Base-by-base conservation (phyloP, 2,797 vertebrate genomes). In the Sciurus carolinensis region DNA sequence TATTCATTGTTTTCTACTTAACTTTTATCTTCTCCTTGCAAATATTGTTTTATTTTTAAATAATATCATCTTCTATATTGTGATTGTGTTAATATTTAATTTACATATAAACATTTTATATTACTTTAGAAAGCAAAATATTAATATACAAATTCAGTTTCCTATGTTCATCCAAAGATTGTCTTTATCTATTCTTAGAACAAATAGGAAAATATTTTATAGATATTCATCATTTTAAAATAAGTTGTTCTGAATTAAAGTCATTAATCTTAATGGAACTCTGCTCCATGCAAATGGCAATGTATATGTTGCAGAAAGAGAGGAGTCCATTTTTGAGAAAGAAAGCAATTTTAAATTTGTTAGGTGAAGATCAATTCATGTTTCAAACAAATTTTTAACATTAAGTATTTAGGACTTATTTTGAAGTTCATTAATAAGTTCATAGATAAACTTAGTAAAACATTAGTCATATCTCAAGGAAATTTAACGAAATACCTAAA, bases 1-100 rank as follows among this genome's bases (percentile, higher is more conserved):
- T 69, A 10, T 79, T 90, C 30, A 71, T 82, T 95, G 13, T 88
- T 87, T 91, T 79, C 39, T 69, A 9, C 71, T 94, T 88, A 94
- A 83, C 9, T 42, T 96, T 67, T 54, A 89, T 81, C 10, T 69
- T 88, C 18, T 36, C 24, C 26, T 50, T 52, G 6, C 28, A 62
- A 71, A 87, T 57, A n/a, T 66, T 57, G 3, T 28, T 82, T 79
- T 30, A 76, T 64, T 86, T 94, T 95, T 33, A 84, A 9, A 42
- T 86, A 7, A 33, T 5, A 67, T 71, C 47, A 59, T 83, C 30
- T 62, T 80, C 39, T 77, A 52, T 39, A 36, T 77, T 82, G 9
- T 3, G 8, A 85, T 22, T 72, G 0, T 72, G 28, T 71, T 90
- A 90, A 82, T 59, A 80, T 36, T 76, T 57, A 80, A 81, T 47